Conservation (phyloP, 2,113 vertebrate species). For the Ranitomeya variabilis region DNA sequence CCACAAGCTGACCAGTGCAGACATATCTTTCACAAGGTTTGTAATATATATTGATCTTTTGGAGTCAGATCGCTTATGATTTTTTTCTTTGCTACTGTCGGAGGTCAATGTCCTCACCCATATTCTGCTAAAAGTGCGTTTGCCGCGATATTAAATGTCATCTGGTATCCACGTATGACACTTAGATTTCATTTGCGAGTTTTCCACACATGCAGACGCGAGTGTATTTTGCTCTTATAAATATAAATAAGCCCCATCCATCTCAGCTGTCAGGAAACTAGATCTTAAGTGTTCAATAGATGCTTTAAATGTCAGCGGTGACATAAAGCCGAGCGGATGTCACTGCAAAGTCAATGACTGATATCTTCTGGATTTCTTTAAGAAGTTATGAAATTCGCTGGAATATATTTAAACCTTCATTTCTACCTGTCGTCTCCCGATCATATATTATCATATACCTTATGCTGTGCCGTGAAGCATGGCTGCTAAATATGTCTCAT, state of each 20-base stretch:
- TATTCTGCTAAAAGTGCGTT: neutral
- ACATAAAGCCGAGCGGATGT: neutral
- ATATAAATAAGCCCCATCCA: slow-evolving; percentile 5
- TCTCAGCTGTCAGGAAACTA: slow-evolving; percentile 24
- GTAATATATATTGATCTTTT: neutral
- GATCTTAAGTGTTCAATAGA: slow-evolving; percentile 37
- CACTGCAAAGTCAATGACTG: neutral
- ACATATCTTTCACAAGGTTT: neutral
- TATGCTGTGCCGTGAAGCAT: neutral
- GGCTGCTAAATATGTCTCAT: neutral
- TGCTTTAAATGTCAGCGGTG: slow-evolving; percentile 35
- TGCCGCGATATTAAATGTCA: slow-evolving; percentile 7
- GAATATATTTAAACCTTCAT: neutral
- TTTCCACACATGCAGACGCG: neutral
- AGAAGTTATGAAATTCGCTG: neutral
- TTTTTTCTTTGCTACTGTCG: neutral
- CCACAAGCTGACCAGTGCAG: too few relatives aligned
- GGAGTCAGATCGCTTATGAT: neutral
- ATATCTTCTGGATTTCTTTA: neutral
- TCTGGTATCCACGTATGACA: slow-evolving; percentile 2
- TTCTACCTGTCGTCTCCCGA: neutral
- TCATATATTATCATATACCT: neutral
- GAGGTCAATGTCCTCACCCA: slow-evolving; percentile 5
- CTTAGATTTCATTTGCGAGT: neutral
- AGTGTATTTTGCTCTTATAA: slow-evolving; percentile 28